phyloP scores from a whole-genome alignment of 2,888 invertebrate genomes.

The Melanargia galathea region DNA sequence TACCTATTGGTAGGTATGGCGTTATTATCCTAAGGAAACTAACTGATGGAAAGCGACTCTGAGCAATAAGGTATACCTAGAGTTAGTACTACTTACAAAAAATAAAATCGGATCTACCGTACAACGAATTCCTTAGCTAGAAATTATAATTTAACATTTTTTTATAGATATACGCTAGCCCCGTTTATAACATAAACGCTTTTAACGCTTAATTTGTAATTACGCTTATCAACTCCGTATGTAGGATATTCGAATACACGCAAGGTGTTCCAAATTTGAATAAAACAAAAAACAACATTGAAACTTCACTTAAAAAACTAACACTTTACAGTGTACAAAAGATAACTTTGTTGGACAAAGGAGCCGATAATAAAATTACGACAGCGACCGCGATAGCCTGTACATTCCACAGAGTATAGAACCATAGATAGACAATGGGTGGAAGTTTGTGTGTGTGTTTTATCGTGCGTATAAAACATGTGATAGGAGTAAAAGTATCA shows the following conservation, averaged over 20 bases:
- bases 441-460: conserved; percentile 46
- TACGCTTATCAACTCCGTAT: conserved; percentile 34
- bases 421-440: conserved; percentile 40
- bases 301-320: conserved; percentile 43
- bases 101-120: too few relatives aligned
- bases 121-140: neutral
- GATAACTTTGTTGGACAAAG: conserved; percentile 56
- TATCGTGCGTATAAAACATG: conserved; percentile 73
- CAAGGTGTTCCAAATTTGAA: conserved; percentile 39
- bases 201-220: conserved; percentile 31
- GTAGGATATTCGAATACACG: conserved; percentile 22
- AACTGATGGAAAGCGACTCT: too few relatives aligned
- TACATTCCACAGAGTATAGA: conserved; percentile 8
- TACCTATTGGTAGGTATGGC: too few relatives aligned
- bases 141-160: too few relatives aligned
- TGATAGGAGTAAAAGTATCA: conserved; percentile 71
- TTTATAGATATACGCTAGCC: too few relatives aligned
- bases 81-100: too few relatives aligned
- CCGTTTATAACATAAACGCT: conserved; percentile 6
- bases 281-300: conserved; percentile 40
- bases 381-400: conserved; percentile 15
- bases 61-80: too few relatives aligned
- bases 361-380: conserved; percentile 66
- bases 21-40: too few relatives aligned
- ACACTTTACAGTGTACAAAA: conserved; percentile 51